Conservation (phyloP, 2,888 invertebrate genomes). For the Synergus laeviventris region DNA sequence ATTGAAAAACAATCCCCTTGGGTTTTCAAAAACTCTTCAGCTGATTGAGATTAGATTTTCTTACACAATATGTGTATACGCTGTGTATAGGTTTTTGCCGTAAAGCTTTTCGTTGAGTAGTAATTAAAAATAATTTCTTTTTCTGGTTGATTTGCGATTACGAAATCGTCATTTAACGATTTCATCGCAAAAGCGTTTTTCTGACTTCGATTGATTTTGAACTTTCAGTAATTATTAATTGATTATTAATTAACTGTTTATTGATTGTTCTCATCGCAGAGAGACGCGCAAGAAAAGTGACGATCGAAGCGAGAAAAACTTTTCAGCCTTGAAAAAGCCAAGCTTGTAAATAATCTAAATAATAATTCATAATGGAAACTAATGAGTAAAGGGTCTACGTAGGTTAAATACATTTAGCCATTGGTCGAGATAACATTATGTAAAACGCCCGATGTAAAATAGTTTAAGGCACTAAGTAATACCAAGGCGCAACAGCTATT, state of each 20-base stretch:
- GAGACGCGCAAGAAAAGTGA: slow-evolving; percentile 34
- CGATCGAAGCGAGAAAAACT: slow-evolving; percentile 36
- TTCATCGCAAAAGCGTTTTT: background rate
- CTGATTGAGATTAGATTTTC: slow-evolving; percentile 51
- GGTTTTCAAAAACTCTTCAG: slow-evolving; percentile 39
- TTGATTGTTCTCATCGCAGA: background rate
- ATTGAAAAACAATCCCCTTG: slow-evolving; percentile 46
- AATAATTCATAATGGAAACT: slow-evolving; percentile 42
- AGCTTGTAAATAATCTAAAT: slow-evolving; percentile 50
- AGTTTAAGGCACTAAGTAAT: slow-evolving; percentile 58
- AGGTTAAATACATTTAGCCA: slow-evolving; percentile 43
- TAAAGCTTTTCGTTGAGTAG: slow-evolving; percentile 39
- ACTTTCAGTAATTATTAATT: background rate
- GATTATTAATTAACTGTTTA: background rate
- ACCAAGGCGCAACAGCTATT: slow-evolving; percentile 53
- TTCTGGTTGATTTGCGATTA: slow-evolving; percentile 25
- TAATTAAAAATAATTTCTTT: slow-evolving; percentile 29
- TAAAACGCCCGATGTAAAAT: slow-evolving; percentile 46
- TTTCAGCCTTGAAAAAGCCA: slow-evolving; percentile 46
- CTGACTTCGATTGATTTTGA: background rate
- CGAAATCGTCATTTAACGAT: slow-evolving; percentile 3
- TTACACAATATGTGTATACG: slow-evolving; percentile 42
- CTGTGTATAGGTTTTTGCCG: slow-evolving; percentile 31
- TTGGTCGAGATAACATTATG: slow-evolving; percentile 42
- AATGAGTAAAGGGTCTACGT: slow-evolving; percentile 47